These are phyloP conservation scores for Cyanistes caeruleus DNA, from an alignment of 2,113 vertebrate species.

Conservation along the genomic window DNA sequence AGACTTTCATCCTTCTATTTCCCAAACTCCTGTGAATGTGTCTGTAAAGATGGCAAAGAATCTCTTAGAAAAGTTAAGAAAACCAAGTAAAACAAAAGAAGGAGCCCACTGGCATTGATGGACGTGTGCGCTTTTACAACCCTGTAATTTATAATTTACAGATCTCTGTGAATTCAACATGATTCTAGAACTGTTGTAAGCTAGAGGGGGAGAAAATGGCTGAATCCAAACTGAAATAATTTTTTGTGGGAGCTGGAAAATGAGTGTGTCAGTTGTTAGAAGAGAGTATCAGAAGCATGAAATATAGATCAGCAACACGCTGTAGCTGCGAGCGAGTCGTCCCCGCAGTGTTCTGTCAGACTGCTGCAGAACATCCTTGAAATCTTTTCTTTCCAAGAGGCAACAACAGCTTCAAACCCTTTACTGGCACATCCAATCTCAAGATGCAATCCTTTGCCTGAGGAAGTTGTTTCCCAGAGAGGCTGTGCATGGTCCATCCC, in stretches of 20 bases:
- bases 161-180: neutral
- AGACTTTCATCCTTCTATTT: neutral
- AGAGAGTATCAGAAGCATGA: neutral
- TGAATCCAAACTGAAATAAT: neutral
- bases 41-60: neutral
- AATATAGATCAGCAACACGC: neutral
- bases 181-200: neutral
- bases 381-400: neutral
- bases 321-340: neutral
- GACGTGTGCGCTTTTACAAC: neutral
- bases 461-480: neutral
- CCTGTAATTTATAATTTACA: conserved; percentile 27
- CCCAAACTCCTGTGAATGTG: neutral
- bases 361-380: neutral
- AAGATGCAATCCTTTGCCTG: neutral
- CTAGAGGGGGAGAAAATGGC: neutral
- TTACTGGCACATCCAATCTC: neutral
- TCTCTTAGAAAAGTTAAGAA: neutral
- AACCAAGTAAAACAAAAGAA: neutral
- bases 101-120: neutral
- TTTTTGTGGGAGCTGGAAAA: conserved; percentile 5
- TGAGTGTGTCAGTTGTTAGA: neutral
- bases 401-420: neutral
- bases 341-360: neutral
- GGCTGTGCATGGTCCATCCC: neutral